Conservation (phyloP, 2,113 vertebrate species). For the Anseranas semipalmata region DNA sequence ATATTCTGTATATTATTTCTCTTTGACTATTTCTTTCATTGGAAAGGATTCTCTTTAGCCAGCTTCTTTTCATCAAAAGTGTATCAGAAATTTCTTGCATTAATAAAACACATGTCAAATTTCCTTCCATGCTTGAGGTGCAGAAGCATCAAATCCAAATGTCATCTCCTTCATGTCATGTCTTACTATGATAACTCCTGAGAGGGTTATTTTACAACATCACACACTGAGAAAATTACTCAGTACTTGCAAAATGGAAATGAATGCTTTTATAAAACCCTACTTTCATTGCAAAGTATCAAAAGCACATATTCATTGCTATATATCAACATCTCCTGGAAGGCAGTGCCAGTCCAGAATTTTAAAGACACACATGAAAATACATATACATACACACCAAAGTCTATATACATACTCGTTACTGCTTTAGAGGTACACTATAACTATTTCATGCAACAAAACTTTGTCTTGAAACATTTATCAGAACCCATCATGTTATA, state of each 20-base stretch:
- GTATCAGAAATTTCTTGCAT: not conserved
- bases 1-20: not conserved
- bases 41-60: not conserved
- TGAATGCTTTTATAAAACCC: not conserved
- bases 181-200: not conserved
- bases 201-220: not conserved
- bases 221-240: not conserved
- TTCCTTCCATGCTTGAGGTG: not conserved
- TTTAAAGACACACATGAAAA: not conserved
- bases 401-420: not conserved
- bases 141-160: not conserved
- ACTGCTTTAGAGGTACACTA: not conserved
- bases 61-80: not conserved
- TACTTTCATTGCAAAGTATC: not conserved
- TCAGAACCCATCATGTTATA: not conserved
- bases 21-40: not conserved
- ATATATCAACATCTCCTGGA: not conserved
- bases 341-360: not conserved
- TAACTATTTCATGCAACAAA: not conserved
- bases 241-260: not conserved
- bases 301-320: not conserved
- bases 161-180: not conserved
- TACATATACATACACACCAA: not conserved
- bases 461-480: not conserved
- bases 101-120: not conserved